Conservation (phyloP, 2,888 invertebrate genomes). For the Catocala fraxini region DNA sequence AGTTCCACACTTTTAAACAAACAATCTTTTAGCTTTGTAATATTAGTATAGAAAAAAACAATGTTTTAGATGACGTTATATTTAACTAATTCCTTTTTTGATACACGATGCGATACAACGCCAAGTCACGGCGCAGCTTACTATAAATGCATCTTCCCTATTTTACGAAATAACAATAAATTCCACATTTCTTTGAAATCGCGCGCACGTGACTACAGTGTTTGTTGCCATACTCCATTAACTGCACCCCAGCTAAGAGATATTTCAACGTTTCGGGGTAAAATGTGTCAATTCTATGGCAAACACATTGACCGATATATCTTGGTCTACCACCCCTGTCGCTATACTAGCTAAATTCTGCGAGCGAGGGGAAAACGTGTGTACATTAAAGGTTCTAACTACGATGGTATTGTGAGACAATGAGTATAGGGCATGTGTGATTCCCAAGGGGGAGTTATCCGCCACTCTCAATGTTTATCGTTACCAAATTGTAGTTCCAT, state of each 20-base stretch:
- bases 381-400: constrained; percentile 41
- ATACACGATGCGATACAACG: too few relatives aligned
- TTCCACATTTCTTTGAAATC: constrained; percentile 58
- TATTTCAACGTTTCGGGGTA: constrained; percentile 69
- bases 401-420: constrained; percentile 59
- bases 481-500: constrained; percentile 48
- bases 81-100: too few relatives aligned
- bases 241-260: constrained; percentile 61
- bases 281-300: constrained; percentile 62
- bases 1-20: too few relatives aligned
- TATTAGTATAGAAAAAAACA: too few relatives aligned
- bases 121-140: neutral
- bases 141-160: constrained; percentile 13
- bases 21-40: too few relatives aligned
- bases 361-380: neutral
- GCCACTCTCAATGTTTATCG: constrained; percentile 54
- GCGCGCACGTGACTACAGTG: constrained; percentile 67
- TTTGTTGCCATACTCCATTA: constrained; percentile 72
- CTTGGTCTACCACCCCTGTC: constrained; percentile 44
- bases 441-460: constrained; percentile 59
- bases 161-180: constrained; percentile 49
- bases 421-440: constrained; percentile 64
- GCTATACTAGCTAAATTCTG: constrained; percentile 2
- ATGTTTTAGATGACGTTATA: too few relatives aligned
- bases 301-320: constrained; percentile 54